phyloP scores from a whole-genome alignment of 2,113 vertebrate species.

The Herpetotheres cachinnans region DNA sequence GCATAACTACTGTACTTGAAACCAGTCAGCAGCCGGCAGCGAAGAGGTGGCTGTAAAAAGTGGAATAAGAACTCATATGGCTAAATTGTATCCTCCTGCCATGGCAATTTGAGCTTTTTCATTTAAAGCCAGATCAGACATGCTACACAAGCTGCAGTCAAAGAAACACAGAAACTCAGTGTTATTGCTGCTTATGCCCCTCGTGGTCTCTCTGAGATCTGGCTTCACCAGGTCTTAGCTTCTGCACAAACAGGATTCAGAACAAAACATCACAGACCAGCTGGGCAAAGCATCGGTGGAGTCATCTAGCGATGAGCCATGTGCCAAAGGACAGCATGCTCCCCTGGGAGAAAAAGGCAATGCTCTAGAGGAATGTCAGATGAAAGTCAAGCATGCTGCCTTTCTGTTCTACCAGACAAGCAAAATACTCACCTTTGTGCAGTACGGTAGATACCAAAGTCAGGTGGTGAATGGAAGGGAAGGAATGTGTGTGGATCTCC shows the following conservation, averaged over 20 bases:
- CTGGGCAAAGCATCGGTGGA: neutral
- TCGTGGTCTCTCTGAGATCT: neutral
- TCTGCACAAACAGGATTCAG: neutral
- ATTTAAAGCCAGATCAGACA: neutral
- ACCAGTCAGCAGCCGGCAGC: rapidly evolving
- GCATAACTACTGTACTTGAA: neutral
- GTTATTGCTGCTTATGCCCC: neutral
- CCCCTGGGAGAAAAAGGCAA: neutral
- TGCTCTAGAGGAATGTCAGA: neutral
- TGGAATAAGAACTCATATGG: neutral
- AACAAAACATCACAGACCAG: neutral
- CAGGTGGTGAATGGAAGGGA: neutral
- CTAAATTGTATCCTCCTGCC: neutral
- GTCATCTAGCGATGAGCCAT: neutral
- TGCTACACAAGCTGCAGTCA: neutral
- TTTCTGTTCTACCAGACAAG: neutral
- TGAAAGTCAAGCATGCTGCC: neutral
- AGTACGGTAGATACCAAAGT: neutral
- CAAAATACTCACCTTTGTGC: neutral
- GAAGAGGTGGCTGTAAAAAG: neutral
- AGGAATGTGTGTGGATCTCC: neutral
- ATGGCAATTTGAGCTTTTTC: neutral
- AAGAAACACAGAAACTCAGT: neutral
- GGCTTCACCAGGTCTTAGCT: neutral
- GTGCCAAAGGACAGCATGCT: neutral